Evolutionary conservation across 2,113 vertebrate species (phyloP), one percentile per base, ranked within the genome.

Genomic region (Gallinago jamesoni): DNA sequence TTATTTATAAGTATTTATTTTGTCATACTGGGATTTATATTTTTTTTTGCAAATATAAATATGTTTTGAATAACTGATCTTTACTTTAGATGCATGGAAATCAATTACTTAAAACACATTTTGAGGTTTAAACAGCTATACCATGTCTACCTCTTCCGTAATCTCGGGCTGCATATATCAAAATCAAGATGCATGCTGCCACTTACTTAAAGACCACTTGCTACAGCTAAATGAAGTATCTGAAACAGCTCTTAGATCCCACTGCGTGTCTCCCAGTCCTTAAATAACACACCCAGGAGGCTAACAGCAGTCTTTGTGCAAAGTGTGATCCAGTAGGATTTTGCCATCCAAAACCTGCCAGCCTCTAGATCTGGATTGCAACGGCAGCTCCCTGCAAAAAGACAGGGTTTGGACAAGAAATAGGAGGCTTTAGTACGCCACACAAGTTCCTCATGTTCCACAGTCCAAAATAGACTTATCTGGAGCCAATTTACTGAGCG

Each of bases 401-500:
- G 22, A 37, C 73, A 56, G 30, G 18, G 64, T 59, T 87, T 81
- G 56, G 30, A 67, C 43, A 94, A 96, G 87, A 92, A 90, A 56
- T 2, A 56, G 72, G 79, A 89, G 70, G 75, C 57, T 94, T 94
- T 27, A 78, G 59, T 67, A 88, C 80, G 92, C 74, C 94, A 95
- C 92, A 91, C 35, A 81, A 97, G 95, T 87, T 96, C 85, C 93
- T 94, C 83, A 37, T 94, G 88, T 97, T 97, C 94, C 94, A 92
- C 69, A 88, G 79, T 90, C 96, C 96, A 97, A 98, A 96, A 94
- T 93, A 98, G 97, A 93, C 89, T 94, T 96, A 84, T 96, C 97
- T 97, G 95, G 97, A 98, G 98, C 96, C 96, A 98, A 96, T 96
- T 97, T 98, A 87, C 95, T 66, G 14, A 57, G 19, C 23, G 59